Base-by-base conservation (phyloP, 2,113 vertebrate genomes). In the Alaudala cheleensis region DNA sequence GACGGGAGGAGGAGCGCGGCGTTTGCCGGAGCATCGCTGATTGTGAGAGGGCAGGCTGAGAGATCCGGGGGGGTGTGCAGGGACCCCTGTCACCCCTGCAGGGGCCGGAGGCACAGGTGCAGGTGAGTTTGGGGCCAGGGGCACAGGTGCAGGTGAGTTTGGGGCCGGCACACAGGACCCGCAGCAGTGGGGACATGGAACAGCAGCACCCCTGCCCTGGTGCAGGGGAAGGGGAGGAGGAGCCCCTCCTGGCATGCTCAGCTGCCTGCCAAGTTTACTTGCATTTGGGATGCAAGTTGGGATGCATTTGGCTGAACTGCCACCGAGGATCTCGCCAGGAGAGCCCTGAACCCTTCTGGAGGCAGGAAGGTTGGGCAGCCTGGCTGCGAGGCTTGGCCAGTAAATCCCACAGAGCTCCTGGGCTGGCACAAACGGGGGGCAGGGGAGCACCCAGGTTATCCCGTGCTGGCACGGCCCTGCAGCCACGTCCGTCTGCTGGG, bases 401-500 rank as follows among this genome's bases (percentile, higher is more conserved):
- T 9, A 9, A 40, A 33, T 10, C 20, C 2, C 0, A 14, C 31
- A 9, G 86, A 34, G 50, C 14, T 81, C 11, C 44, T 4, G 20
- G 0, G 39, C 56, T 3, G 71, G 28, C 44, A 76, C 17, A 11
- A 28, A 10, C 2, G 0, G 2, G 51, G 31, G 1, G 16, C 58
- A 67, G 80, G 56, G 0, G 6, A 15, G 21, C 34, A 53, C 87
- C 11, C 66, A 9, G 60, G 19, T 21, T 6, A 21, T 19, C 20
- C 50, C 4, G 0, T 3, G 12, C 42, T 4, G 11, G 3, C 19
- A 1, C 0, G 26, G 7, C 60, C 58, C 47, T 15, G 56, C 2
- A 4, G 50, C 28, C 37, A 7, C 25, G 0, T 10, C 1, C 42
- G 42, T 39, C 45, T 4, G 18, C 50, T 6, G 77, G 57, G 65